Evolutionary conservation across 2,797 vertebrate genomes (phyloP), one percentile per base, ranked within the genome.

Genomic region (Sebastes melanostomus): DNA sequence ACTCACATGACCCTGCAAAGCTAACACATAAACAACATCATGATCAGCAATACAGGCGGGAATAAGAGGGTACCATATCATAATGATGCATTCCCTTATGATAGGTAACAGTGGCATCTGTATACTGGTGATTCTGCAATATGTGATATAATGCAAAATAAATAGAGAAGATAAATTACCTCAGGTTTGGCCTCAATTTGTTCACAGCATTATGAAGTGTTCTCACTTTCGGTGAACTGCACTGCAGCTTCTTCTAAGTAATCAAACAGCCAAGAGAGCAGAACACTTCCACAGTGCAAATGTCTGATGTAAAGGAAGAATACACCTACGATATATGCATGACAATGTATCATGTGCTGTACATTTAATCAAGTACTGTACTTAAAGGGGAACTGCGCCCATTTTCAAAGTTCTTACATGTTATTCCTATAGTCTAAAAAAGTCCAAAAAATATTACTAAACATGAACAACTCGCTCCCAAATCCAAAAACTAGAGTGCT

Each of bases 1-100:
- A 72, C 50, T 77, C 50, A 55, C 14, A 38, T 60, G 77, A 80
- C 73, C 69, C 69, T 61, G 63, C 63, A 38, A 27, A 75, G 67
- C 60, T 22, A 66, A 76, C 22, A 54, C 27, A 18, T 10, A 25
- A 66, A 73, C 20, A 22, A 75, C 38, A 5, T 68, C 30, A 77
- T 52, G 25, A 66, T 32, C 34, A 25, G 6, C 30, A 55, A 62
- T 12, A 32, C n/a, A 42, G 56, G 14, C 29, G 30, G 22, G 52
- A 80, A 59, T 22, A 32, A 68, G n/a, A 73, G 6, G 2, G 1
- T 29, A 32, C 4, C 8, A 24, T 34, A 52, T 18, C 27, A 20
- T 24, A 27, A 72, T 18, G 20, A 63, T 16, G 55, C 46, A 30
- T 42, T 13, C 4, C 16, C 20, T 24, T 24, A 34, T 50, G 25